These are phyloP conservation scores for Cercocebus atys DNA, from an alignment of 2,113 vertebrate genomes.

Conservation along the genomic window DNA sequence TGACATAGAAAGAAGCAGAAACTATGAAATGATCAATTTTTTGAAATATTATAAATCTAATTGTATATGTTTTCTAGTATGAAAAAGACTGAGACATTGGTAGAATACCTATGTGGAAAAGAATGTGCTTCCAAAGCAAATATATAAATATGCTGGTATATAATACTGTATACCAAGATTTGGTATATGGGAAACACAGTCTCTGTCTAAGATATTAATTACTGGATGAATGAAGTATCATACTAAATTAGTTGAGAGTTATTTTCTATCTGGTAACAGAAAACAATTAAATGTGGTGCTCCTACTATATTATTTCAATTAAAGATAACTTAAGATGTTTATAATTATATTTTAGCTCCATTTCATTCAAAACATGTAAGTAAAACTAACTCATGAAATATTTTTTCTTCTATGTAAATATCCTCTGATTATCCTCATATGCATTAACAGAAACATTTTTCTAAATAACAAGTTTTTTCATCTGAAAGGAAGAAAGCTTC, in stretches of 20 bases:
- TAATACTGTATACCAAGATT: neutral
- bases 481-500: neutral
- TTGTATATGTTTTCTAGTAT: neutral
- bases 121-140: neutral
- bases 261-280: neutral
- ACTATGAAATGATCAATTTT: neutral
- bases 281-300: neutral
- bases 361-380: constrained; percentile 19
- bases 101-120: neutral
- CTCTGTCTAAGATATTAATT: neutral
- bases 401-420: neutral
- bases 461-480: neutral
- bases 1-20: neutral
- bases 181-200: neutral
- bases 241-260: neutral
- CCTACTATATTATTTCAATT: constrained; percentile 22
- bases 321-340: neutral
- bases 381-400: neutral
- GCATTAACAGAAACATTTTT: neutral
- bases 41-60: neutral
- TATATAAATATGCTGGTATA: neutral
- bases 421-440: neutral
- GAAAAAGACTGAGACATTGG: neutral
- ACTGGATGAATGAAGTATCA: neutral
- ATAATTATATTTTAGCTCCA: constrained; percentile 24